These are phyloP conservation scores for Palythoa grandis DNA, from an alignment of 92 coral and sea anemone species.

Conservation along the genomic window DNA sequence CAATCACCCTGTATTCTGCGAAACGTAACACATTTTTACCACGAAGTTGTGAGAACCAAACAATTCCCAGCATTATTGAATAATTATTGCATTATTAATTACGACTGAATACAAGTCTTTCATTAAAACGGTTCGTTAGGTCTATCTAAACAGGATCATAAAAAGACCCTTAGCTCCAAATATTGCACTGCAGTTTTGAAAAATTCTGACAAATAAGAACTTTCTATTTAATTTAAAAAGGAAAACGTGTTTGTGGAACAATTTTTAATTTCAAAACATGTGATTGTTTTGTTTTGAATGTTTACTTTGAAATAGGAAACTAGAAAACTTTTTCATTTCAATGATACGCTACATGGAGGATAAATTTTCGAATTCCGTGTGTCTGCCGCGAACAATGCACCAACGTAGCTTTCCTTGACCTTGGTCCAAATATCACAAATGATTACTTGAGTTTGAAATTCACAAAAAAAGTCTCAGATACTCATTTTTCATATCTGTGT, in stretches of 20 bases:
- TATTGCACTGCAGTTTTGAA: background rate
- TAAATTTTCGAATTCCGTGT: slow-evolving; percentile 35
- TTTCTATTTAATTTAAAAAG: slow-evolving; percentile 1
- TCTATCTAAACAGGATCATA: background rate
- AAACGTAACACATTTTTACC: background rate
- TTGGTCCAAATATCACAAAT: background rate
- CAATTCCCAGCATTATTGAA: background rate
- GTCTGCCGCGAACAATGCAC: background rate
- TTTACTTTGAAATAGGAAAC: slow-evolving; percentile 27
- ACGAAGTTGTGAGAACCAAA: background rate
- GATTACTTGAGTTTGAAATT: background rate
- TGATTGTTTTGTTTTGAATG: slow-evolving; percentile 38
- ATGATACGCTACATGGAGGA: slow-evolving; percentile 10
- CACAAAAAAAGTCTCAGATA: background rate
- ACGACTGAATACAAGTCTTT: background rate
- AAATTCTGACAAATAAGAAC: slow-evolving; percentile 1
- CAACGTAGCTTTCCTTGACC: background rate
- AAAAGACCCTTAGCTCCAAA: background rate
- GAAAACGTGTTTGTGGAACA: background rate
- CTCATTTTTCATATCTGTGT: background rate
- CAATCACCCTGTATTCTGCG: background rate
- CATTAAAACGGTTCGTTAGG: background rate
- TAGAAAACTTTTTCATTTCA: background rate
- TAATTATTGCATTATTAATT: background rate
- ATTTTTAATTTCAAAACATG: slow-evolving; percentile 16